Conservation (phyloP, 2,797 vertebrate species). For the Scyliorhinus canicula region DNA sequence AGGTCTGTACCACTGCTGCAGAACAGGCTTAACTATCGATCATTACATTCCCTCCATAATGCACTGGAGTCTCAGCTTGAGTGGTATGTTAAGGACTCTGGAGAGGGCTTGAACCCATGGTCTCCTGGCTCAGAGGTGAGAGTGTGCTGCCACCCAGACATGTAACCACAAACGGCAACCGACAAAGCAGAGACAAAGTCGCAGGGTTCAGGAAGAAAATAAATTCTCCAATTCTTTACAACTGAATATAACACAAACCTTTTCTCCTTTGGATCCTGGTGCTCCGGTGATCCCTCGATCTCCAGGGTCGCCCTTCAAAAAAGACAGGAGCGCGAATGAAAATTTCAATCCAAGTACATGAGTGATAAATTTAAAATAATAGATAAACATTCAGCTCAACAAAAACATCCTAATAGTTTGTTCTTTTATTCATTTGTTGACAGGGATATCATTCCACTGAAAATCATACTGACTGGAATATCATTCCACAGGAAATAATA, state of each 20-base stretch:
- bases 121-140: neutral
- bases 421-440: too few species aligned
- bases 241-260: conserved; percentile 48
- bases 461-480: neutral
- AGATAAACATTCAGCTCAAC: neutral
- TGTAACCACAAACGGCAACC: neutral
- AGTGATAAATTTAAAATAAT: neutral
- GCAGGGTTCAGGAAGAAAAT: neutral
- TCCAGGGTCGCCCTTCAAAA: conserved; percentile 58
- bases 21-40: too few species aligned
- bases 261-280: conserved; percentile 56
- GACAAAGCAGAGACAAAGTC: neutral
- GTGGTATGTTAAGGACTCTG: neutral
- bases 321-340: neutral
- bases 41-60: neutral
- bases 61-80: neutral
- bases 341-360: too few species aligned
- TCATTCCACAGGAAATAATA: neutral
- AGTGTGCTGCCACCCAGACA: fast-evolving
- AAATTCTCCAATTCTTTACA: neutral
- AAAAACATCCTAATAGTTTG: neutral
- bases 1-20: too few species aligned
- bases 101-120: neutral
- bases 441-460: too few species aligned
- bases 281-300: conserved; percentile 60